Evolutionary conservation across 2,888 invertebrate species (phyloP).

Genomic region (Melitaea athalia): DNA sequence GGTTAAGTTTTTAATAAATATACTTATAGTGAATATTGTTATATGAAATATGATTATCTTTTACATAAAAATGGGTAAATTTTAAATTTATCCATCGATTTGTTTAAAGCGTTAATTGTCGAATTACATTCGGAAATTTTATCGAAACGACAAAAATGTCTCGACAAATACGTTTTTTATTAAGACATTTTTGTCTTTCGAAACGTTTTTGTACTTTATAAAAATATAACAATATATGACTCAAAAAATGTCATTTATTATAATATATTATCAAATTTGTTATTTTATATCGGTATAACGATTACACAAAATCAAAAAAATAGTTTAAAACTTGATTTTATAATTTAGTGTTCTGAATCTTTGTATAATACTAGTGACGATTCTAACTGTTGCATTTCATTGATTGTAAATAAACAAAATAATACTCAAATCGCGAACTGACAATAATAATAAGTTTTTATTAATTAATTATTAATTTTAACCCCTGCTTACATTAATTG

Average conservation of each 20-base stretch:
- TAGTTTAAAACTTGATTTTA: conserved; percentile 15
- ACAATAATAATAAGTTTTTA: conserved; percentile 77
- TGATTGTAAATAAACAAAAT: conserved; percentile 39
- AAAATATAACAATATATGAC: neutral
- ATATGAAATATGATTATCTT: conserved; percentile 47
- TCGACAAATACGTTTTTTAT: neutral
- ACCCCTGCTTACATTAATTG: conserved; percentile 59
- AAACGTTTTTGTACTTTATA: conserved; percentile 3
- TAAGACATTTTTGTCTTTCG: neutral
- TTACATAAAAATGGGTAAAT: conserved; percentile 58
- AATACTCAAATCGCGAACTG: conserved; percentile 80
- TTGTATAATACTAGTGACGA: conserved; percentile 21
- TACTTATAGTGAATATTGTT: conserved; percentile 47
- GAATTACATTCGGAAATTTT: conserved; percentile 17
- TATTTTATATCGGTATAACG: neutral
- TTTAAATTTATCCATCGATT: conserved; percentile 58
- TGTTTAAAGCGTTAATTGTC: conserved; percentile 48
- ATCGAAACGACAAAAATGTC: neutral
- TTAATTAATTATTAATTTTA: conserved; percentile 69
- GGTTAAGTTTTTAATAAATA: conserved; percentile 56
- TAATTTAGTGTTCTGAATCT: conserved; percentile 14
- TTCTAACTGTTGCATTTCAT: conserved; percentile 39
- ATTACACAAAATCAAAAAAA: conserved; percentile 12
- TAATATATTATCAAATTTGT: conserved; percentile 1
- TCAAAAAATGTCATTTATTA: neutral